phyloP scores from a whole-genome alignment of 2,888 invertebrate genomes.

The Cotesia congregata region DNA sequence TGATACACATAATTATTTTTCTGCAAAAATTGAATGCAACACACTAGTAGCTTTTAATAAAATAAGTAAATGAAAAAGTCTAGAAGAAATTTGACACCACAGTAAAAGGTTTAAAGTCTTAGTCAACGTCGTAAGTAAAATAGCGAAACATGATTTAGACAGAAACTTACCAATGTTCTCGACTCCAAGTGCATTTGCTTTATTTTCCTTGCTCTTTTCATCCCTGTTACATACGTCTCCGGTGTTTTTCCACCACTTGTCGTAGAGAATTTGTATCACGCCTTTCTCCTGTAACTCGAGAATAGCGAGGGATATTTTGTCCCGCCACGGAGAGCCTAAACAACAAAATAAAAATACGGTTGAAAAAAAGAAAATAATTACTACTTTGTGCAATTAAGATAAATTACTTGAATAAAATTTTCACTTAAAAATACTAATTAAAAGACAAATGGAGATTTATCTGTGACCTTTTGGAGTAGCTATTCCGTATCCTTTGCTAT shows the following conservation, averaged over 20 bases:
- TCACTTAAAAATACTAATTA: no score
- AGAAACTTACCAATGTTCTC: slow-evolving; percentile 82
- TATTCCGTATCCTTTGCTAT: slow-evolving; percentile 85
- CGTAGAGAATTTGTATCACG: slow-evolving; percentile 91
- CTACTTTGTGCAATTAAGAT: no score
- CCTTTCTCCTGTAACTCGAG: slow-evolving; percentile 96
- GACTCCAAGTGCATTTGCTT: slow-evolving; percentile 92
- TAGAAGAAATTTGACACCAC: background rate
- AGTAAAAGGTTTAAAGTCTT: background rate
- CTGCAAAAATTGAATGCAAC: no score
- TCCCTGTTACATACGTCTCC: slow-evolving; percentile 92
- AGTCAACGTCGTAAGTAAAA: background rate
- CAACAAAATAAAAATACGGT: slow-evolving; percentile 5
- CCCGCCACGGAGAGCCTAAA: slow-evolving; percentile 91
- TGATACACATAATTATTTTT: no score
- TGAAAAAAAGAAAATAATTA: background rate
- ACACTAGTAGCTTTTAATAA: background rate
- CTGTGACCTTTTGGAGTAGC: slow-evolving; percentile 75
- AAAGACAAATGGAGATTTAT: background rate
- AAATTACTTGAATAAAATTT: no score
- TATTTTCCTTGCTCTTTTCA: slow-evolving; percentile 89
- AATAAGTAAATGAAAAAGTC: background rate
- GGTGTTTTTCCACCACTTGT: slow-evolving; percentile 99
- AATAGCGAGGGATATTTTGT: slow-evolving; percentile 94
- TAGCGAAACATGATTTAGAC: background rate